Evolutionary conservation across 2,888 invertebrate species (phyloP), one percentile per base, ranked within the genome.

Genomic region (Antheraea yamamai): DNA sequence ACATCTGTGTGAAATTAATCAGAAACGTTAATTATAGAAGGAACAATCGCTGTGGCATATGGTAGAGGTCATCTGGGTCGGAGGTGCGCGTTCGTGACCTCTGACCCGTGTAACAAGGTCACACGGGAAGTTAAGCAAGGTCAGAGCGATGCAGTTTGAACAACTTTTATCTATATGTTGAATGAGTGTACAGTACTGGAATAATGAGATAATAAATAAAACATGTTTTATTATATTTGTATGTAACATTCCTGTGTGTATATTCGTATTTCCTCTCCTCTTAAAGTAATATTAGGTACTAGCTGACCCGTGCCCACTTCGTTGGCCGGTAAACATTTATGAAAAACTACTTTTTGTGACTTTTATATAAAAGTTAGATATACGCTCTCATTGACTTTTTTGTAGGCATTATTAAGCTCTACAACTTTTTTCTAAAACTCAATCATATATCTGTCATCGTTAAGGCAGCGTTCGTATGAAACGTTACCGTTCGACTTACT

Each of bases 101-200:
- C 73, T 75, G 74, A 77, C 77, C 77, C 61, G 58, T 77, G 61
- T 75, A 72, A 72, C 75, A 73, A 76, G 77, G 77, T 77, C 77
- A 75, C 51, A 64, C 75, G 72, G 75, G 74, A 77, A 76, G 76
- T 75, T 75, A 72, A 47, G 39, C 77, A 78, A 78, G 79, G 78
- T 74, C 79, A 78, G 70, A 73, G 72, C 76, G 39, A 47, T 76
- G 78, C 76, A 78, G 77, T 77, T 76, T 75, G 76, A 74, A 74
- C 76, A 74, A 74, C 74, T 78, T 78, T 70, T 74, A 74, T 75
- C 71, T 75, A 26, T 72, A 51, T 61, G 39, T 71, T 35, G 71
- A 47, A 47, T 72, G 61, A 71, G 30, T 71, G 51, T 61, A 16
- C 23, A 58, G n/a, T 39, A 20, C 20, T 70, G 39, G 20, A 30